These are phyloP conservation scores for Heliconius charithonia DNA, from an alignment of 2,888 invertebrate genomes.

Conservation along the genomic window DNA sequence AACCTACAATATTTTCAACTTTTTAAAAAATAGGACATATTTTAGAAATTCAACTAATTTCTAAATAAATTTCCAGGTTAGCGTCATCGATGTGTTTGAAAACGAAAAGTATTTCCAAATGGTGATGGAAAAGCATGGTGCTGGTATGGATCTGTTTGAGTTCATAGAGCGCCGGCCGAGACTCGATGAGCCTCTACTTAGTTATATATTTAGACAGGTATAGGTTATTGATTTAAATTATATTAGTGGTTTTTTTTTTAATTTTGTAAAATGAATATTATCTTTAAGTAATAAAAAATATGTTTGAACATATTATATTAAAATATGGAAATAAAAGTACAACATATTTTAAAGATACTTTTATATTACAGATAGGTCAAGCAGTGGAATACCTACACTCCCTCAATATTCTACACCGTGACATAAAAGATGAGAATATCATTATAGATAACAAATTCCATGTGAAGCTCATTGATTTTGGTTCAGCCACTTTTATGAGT, in stretches of 20 bases:
- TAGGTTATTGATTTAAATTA: background rate
- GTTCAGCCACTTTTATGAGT: constrained; percentile 88
- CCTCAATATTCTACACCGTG: constrained; percentile 87
- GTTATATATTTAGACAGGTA: constrained; percentile 89
- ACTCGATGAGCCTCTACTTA: constrained; percentile 87
- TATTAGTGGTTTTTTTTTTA: too few relatives aligned
- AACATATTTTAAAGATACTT: background rate
- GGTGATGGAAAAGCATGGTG: constrained; percentile 91
- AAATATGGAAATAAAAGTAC: too few relatives aligned
- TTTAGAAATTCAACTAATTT: too few relatives aligned
- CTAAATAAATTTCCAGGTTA: constrained; percentile 65
- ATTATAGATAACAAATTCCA: constrained; percentile 88
- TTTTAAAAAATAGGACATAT: too few relatives aligned
- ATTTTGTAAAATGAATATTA: too few relatives aligned
- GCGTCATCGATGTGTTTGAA: constrained; percentile 87
- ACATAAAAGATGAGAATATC: constrained; percentile 90
- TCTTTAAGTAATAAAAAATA: too few relatives aligned
- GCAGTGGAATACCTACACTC: constrained; percentile 88
- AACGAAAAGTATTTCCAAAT: constrained; percentile 88
- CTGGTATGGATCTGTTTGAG: constrained; percentile 90
- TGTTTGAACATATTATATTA: too few relatives aligned
- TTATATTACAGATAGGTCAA: constrained; percentile 84
- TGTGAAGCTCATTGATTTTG: constrained; percentile 90
- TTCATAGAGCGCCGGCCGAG: constrained; percentile 88
- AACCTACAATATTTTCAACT: too few relatives aligned